phyloP scores from a whole-genome alignment of 2,888 invertebrate species.

The Volucella zonaria region DNA sequence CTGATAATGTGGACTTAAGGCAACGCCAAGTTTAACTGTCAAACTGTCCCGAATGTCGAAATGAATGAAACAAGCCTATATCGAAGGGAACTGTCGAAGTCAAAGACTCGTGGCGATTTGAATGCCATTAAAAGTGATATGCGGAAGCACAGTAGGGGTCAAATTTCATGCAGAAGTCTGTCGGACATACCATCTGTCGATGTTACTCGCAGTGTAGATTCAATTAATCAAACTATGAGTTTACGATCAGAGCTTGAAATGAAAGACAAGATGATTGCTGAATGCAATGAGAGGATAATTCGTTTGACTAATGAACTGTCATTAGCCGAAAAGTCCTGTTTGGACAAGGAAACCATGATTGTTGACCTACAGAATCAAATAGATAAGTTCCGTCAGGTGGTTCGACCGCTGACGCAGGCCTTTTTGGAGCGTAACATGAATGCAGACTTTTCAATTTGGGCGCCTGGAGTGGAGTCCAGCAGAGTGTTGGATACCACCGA shows the following conservation, averaged over 20 bases:
- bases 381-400: conserved; percentile 92
- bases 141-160: conserved; percentile 50
- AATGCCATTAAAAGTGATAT: conserved; percentile 58
- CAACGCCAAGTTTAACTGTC: conserved; percentile 67
- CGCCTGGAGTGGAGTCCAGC: conserved; percentile 84
- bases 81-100: conserved; percentile 40
- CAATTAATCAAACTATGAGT: conserved; percentile 72
- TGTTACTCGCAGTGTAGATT: conserved; percentile 17
- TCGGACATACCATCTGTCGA: conserved; percentile 50
- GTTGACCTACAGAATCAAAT: conserved; percentile 91
- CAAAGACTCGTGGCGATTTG: conserved; percentile 47
- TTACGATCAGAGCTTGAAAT: conserved; percentile 76
- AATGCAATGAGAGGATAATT: conserved; percentile 77
- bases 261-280: conserved; percentile 76
- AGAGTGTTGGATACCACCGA: conserved; percentile 84
- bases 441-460: conserved; percentile 82
- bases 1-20: conserved; percentile 51
- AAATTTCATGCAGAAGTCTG: conserved; percentile 59
- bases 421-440: conserved; percentile 84
- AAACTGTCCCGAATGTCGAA: conserved; percentile 57
- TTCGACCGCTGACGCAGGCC: conserved; percentile 87
- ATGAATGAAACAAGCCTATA: conserved; percentile 61
- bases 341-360: conserved; percentile 90
- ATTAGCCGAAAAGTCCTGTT: conserved; percentile 77
- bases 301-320: conserved; percentile 78